Evolutionary conservation across 2,113 vertebrate genomes (phyloP).

Genomic region (Solea senegalensis): DNA sequence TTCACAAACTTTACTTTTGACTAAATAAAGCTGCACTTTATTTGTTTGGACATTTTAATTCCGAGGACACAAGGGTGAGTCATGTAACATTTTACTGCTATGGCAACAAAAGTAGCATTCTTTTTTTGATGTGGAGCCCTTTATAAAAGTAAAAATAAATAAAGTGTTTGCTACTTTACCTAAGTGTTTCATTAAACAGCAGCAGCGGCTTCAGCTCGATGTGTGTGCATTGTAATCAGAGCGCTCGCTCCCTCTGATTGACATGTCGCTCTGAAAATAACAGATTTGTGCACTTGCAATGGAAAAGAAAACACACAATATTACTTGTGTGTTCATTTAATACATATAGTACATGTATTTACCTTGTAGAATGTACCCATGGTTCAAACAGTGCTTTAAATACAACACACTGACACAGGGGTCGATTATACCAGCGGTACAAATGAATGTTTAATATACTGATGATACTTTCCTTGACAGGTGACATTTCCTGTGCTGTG

Average conservation of each 20-base stretch:
- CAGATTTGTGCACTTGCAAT: no score
- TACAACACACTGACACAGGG: no score
- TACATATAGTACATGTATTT: not conserved
- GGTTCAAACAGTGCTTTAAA: not conserved
- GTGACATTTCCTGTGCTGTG: constrained; percentile 7
- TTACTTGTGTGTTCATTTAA: not conserved
- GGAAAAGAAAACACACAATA: no score
- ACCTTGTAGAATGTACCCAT: not conserved
- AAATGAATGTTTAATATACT: not conserved
- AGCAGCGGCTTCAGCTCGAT: no score
- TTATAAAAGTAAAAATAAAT: not conserved
- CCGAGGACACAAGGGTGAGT: no score
- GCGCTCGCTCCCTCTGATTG: not conserved
- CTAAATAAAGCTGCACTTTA: no score
- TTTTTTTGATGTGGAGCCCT: not conserved
- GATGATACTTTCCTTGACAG: not conserved
- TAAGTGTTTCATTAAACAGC: no score
- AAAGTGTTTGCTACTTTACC: no score
- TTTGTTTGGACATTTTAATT: no score
- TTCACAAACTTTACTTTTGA: no score
- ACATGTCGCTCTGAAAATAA: not conserved
- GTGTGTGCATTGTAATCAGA: no score
- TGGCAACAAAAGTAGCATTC: not conserved
- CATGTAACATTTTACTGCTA: not conserved
- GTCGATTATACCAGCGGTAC: not conserved